Evolutionary conservation across 2,797 vertebrate species (phyloP).

Genomic region (Apodemus agrarius): DNA sequence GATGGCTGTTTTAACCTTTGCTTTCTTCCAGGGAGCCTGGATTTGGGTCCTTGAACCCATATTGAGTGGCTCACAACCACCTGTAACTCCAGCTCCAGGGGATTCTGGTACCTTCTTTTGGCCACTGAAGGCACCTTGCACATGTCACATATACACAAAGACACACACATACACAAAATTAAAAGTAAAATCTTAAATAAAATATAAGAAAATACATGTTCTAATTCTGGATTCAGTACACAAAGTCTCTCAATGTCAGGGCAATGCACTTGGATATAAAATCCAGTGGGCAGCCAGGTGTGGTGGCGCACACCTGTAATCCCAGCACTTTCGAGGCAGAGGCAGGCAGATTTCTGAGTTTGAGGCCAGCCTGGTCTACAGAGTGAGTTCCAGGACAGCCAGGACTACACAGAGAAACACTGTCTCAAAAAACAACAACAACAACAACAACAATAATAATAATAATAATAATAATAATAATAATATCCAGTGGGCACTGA

Average conservation of each 20-base stretch:
- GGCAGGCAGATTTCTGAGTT: too few relatives aligned
- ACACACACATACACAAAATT: background rate
- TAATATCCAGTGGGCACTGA: background rate
- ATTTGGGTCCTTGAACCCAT: background rate
- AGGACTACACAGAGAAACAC: too few relatives aligned
- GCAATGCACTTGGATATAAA: background rate
- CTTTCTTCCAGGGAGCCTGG: background rate
- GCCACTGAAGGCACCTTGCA: background rate
- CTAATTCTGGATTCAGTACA: background rate
- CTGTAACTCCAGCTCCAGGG: background rate
- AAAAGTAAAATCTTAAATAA: background rate
- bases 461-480: too few relatives aligned
- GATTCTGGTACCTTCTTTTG: background rate
- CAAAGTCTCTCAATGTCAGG: background rate
- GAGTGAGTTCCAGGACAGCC: too few relatives aligned
- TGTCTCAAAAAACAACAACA: too few relatives aligned
- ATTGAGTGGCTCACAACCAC: background rate
- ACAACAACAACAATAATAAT: too few relatives aligned
- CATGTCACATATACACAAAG: background rate
- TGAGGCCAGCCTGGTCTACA: too few relatives aligned
- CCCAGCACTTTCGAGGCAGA: too few relatives aligned
- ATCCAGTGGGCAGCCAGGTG: background rate
- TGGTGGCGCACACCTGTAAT: too few relatives aligned
- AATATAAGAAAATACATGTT: background rate
- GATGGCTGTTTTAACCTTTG: background rate